Evolutionary conservation across 2,797 vertebrate genomes (phyloP), one percentile per base, ranked within the genome.

Genomic region (Tympanoctomys barrerae): DNA sequence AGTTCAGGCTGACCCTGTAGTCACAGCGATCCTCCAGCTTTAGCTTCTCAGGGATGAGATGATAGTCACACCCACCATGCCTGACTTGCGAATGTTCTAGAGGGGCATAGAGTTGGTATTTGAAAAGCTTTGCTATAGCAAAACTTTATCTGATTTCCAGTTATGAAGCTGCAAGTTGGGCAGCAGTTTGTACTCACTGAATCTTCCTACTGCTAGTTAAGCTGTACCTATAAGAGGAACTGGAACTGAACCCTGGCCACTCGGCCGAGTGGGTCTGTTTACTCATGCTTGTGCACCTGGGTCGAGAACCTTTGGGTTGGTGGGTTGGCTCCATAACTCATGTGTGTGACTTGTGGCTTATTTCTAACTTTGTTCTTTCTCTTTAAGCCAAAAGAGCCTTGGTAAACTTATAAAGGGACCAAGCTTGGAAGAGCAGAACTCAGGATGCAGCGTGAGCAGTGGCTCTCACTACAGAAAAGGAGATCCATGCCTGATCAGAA

Each of bases 191-290:
- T 39, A 26, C 22, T 85, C 33, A 26, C 57, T 83, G 64, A 87
- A 96, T 80, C 31, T 89, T 93, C 12, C 81, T 87, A 39, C 49
- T 75, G 16, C n/a, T 87, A 4, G 10, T 39, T 93, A 66, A 93
- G 86, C 89, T 88, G 59, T 31, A 86, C 54, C 2, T 28, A 21
- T 83, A 70, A 94, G 87, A 83, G 93, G 87, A 85, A 86, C 10
- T 82, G 62, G 21, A 68, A 62, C 39, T 39, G 12, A 87, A 21
- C 14, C 28, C n/a, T 19, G 14, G 5, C 5, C 21, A 39, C 57
- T 79, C 2, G 31, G 39, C 73, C 57, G 49, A 33, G 71, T 62
- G 80, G 31, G 1, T 39, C 46, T 39, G 16, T 79, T 94, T 94
- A 22, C 83, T 22, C 73, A 33, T 31, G 42, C 7, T 26, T 36